Evolutionary conservation across 2,797 vertebrate species (phyloP).

Genomic region (Peromyscus nudipes): DNA sequence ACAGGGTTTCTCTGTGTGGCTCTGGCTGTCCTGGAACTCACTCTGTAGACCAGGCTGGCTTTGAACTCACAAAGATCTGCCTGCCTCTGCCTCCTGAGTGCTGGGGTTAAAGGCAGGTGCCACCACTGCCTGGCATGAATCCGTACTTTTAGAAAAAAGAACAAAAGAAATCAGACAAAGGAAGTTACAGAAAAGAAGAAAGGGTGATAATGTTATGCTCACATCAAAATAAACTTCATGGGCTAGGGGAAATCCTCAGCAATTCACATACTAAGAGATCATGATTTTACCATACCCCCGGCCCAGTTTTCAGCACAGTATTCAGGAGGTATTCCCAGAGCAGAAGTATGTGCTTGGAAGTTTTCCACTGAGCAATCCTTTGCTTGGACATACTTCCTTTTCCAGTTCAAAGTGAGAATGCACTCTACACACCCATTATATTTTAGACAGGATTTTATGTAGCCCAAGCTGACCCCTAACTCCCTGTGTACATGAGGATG

Average conservation of each 20-base stretch:
- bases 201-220: background rate
- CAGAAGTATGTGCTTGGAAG: background rate
- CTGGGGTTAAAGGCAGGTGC: background rate
- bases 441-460: background rate
- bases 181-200: background rate
- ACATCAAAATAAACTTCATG: conserved; percentile 26
- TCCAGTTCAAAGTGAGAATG: background rate
- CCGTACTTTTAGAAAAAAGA: background rate
- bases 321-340: background rate
- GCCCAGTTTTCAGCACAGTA: background rate
- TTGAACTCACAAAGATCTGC: background rate
- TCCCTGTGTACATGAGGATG: background rate
- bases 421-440: background rate
- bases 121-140: background rate
- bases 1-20: background rate
- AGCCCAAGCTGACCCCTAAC: background rate
- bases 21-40: background rate
- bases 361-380: background rate
- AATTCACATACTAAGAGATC: background rate
- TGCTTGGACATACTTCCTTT: conserved; percentile 34
- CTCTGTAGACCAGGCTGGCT: background rate
- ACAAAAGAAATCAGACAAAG: background rate
- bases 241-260: background rate
- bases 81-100: background rate
- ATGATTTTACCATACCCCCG: background rate